Base-by-base conservation (phyloP, 1,140 invertebrate species). In the Bombus turneri region DNA sequence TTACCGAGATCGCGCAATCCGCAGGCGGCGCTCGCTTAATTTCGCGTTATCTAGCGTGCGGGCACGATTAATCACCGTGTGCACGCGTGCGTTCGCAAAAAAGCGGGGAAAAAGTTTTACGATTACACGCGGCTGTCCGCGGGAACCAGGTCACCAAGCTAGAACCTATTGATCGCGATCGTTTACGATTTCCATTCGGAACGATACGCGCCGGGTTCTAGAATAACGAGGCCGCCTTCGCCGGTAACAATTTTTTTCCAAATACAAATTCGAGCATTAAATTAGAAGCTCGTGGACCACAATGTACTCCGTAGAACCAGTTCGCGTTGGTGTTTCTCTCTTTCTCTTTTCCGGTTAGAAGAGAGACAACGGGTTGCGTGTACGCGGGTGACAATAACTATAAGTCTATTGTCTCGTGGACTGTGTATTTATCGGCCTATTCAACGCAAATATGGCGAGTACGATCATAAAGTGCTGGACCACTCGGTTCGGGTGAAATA, bases 401-500 rank as follows among this genome's bases (percentile, higher is more conserved):
- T 91, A 91, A 90, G 90, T 91, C 90, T 91, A 91, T 91, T 91
- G 90, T 91, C 87, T 90, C 73, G 77, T 31, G 78, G 47, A 59
- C 71, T 76, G 83, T 69, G 78, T 91, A 90, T 91, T 91, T 91
- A 91, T 91, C 89, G 90, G 79, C 53, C 90, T 88, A 91, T 91
- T 91, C 90, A 91, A 91, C 90, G 90, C 90, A 91, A 91, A 91
- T 91, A 91, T 91, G 68, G 81, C 81, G 84, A 76, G 87, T 73
- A 78, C 78, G 87, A 90, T 90, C 90, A 91, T 91, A 91, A 91
- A 91, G 41, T 79, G 79, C 41, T 79, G 68, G 31, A 62, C 66
- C 74, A 39, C 47, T 72, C 81, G 69, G 87, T 86, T 78, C 69
- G 62, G 78, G 69, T 91, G 83, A 91, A 91, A 88, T 91, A 85